Percentiles rank a stretch among this genome's conserved stretches.
These are phyloP conservation scores for Trichomalopsis sarcophagae DNA, from an alignment of 1,140 invertebrate species.

Conservation along the genomic window DNA sequence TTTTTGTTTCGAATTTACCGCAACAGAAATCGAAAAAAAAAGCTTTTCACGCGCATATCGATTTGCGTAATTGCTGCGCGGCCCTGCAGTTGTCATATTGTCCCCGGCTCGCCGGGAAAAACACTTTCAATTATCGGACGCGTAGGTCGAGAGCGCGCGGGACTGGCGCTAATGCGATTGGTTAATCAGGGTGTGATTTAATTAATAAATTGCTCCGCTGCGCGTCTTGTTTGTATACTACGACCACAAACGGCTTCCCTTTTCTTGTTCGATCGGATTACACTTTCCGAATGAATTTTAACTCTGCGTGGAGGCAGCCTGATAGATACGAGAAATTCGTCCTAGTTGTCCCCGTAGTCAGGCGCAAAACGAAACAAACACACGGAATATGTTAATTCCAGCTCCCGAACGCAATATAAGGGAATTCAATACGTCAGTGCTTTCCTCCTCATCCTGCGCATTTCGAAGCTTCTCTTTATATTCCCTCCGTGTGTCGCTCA, in stretches of 20 bases:
- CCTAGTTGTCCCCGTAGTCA: too few relatives aligned
- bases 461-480: conserved; percentile 9
- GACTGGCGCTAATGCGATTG: conserved; percentile 18
- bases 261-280: too few relatives aligned
- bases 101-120: background rate
- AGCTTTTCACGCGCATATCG: background rate
- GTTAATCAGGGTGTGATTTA: background rate
- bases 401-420: background rate
- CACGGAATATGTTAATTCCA: too few relatives aligned
- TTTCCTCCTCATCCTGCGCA: background rate
- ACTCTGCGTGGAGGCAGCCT: too few relatives aligned
- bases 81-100: background rate
- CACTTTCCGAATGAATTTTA: too few relatives aligned
- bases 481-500: background rate
- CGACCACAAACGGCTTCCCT: too few relatives aligned
- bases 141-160: background rate
- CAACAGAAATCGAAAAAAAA: background rate
- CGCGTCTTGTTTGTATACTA: too few relatives aligned
- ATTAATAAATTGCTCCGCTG: conserved; percentile 24
- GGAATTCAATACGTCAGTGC: background rate
- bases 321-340: too few relatives aligned
- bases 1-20: too few relatives aligned
- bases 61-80: background rate
- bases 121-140: conserved; percentile 19
- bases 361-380: too few relatives aligned